Base-by-base conservation (phyloP, 2,888 invertebrate species). In the Chrysolina americana region DNA sequence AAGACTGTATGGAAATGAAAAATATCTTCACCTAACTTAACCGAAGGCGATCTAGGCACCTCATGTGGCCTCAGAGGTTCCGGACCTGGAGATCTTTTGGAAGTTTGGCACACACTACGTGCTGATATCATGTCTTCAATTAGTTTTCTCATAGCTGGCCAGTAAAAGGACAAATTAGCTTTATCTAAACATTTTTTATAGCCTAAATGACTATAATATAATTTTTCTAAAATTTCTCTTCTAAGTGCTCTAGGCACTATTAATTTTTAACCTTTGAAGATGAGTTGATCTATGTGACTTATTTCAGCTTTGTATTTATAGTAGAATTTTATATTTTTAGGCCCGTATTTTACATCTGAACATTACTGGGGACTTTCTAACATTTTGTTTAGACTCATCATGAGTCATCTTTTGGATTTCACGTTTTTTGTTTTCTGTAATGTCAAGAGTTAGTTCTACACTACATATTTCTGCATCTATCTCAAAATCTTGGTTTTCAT, bases 151-250 rank as follows among this genome's bases (percentile, higher is more conserved):
- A 63, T 63, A 28, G 36, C 63, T 63, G 41, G 63, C 63, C 63
- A 63, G n/a, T 28, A 63, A 63, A 63, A 63, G 9, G 36, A 17
- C 36, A 63, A 63, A n/a, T 63, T 63, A 28, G 63, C 63, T 36
- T 63, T 63, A 28, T 63, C 41, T 36, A 63, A 63, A 36, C n/a
- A 36, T 13, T 63, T 41, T 63, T 63, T 63, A 36, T 63, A 63
- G 17, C 63, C 63, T 17, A 63, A 17, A 63, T 63, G 63, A n/a
- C 13, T n/a, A 47, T n/a, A 47, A 13, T 47, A 1, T 1, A 47
- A 47, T 47, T 47, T 47, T 47, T 63, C 36, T 36, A 63, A 15
- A n/a, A 63, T 63, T 63, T 63, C 63, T 28, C 15, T 2, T 41
- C 63, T 63, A 21, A 28, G 36, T 13, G 41, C 63, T 15, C 15